Percentiles rank a stretch among this genome's conserved stretches.
These are phyloP conservation scores for Phylloscopus trochilus DNA, from an alignment of 2,113 vertebrate species.

Conservation along the genomic window DNA sequence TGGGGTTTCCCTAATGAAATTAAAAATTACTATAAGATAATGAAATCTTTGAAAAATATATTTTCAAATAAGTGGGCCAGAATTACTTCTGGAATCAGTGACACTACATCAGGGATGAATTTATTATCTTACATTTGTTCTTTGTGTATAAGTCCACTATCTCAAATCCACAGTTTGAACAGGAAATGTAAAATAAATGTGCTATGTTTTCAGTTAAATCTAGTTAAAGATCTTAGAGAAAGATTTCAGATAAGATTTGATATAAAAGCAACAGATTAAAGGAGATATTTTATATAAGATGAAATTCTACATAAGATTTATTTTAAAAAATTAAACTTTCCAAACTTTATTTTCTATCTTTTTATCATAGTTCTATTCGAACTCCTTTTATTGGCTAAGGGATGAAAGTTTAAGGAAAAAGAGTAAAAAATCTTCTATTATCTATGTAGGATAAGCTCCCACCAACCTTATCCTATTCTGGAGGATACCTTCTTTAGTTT, in stretches of 20 bases:
- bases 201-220: neutral
- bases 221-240: neutral
- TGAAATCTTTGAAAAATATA: conserved; percentile 4
- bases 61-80: neutral
- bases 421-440: neutral
- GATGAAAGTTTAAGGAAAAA: neutral
- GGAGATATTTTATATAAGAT: neutral
- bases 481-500: neutral
- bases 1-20: neutral
- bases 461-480: neutral
- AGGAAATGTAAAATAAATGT: neutral
- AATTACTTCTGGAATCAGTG: neutral
- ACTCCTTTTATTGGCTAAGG: neutral
- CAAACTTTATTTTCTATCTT: neutral
- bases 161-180: neutral
- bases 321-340: neutral
- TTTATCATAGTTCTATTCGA: neutral
- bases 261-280: neutral
- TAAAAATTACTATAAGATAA: neutral
- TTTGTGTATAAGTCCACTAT: neutral
- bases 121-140: neutral
- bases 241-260: neutral
- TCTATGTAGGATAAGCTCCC: neutral
- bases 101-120: neutral
- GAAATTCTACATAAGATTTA: neutral